Evolutionary conservation across 2,113 vertebrate genomes (phyloP).

Genomic region (Panurus biarmicus): DNA sequence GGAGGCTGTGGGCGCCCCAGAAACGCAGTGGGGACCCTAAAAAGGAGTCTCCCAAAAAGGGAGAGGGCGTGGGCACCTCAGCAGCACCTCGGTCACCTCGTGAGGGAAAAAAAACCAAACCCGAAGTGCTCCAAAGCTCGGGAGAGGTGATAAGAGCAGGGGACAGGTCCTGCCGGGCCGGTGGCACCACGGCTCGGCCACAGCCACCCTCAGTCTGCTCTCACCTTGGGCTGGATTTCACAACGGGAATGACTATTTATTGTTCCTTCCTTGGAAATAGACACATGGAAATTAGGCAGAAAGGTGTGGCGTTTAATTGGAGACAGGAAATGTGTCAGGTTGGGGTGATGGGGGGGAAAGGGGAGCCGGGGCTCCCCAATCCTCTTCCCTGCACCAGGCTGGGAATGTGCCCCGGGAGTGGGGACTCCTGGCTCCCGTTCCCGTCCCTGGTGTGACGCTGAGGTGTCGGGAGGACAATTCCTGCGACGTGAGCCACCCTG

Average conservation of each 20-base stretch:
- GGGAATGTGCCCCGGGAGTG: background rate
- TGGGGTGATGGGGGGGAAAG: background rate
- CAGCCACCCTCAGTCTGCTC: background rate
- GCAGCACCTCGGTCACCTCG: background rate
- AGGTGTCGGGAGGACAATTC: background rate
- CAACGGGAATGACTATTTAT: slow-evolving; percentile 11
- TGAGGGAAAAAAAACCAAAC: background rate
- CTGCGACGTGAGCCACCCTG: background rate
- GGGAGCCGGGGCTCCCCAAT: background rate
- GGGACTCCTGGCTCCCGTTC: background rate
- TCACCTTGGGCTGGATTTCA: slow-evolving; percentile 1
- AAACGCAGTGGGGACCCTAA: fast-evolving
- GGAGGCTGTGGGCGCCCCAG: fast-evolving
- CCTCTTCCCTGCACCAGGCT: background rate
- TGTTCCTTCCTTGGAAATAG: slow-evolving; percentile 3
- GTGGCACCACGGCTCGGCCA: background rate
- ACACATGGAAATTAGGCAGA: background rate
- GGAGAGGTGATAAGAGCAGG: background rate
- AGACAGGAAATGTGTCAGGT: slow-evolving; percentile 43
- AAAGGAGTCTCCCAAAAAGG: background rate
- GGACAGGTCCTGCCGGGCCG: background rate
- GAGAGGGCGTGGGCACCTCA: background rate
- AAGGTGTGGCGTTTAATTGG: slow-evolving; percentile 40
- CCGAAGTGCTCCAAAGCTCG: fast-evolving
- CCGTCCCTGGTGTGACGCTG: background rate